phyloP scores from a whole-genome alignment of 2,113 vertebrate species.

The Oenanthe melanoleuca region DNA sequence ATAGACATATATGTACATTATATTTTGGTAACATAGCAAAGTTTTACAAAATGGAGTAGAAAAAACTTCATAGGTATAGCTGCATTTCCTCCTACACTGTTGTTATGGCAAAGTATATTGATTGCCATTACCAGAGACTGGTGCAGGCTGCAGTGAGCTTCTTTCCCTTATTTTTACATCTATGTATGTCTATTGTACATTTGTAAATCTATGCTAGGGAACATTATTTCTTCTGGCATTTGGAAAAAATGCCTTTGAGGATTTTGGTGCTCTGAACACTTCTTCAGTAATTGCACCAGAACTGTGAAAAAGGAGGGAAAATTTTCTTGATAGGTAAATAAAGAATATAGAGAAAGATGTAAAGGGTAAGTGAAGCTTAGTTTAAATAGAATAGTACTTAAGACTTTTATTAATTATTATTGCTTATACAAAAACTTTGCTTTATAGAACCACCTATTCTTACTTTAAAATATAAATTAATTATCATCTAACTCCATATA shows the following conservation, averaged over 20 bases:
- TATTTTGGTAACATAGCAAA: background rate
- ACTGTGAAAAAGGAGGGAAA: background rate
- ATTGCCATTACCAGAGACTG: background rate
- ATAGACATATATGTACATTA: background rate
- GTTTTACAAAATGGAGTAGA: background rate
- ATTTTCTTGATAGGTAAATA: background rate
- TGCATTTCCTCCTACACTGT: background rate
- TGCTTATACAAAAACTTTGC: background rate
- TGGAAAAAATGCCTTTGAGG: background rate
- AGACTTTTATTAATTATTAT: background rate
- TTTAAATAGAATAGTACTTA: background rate
- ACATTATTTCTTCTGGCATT: background rate
- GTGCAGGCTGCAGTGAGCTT: background rate
- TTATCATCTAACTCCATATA: background rate
- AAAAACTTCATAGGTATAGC: background rate
- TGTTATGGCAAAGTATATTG: background rate
- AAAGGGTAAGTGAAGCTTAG: constrained; percentile 15
- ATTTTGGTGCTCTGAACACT: background rate
- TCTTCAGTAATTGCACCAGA: background rate
- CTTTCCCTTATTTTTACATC: background rate
- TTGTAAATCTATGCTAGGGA: background rate
- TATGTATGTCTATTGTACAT: background rate
- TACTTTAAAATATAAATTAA: constrained; percentile 7
- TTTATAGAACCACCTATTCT: background rate
- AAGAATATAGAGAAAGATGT: background rate